phyloP scores from a whole-genome alignment of 2,113 vertebrate species.

The Galemys pyrenaicus region DNA sequence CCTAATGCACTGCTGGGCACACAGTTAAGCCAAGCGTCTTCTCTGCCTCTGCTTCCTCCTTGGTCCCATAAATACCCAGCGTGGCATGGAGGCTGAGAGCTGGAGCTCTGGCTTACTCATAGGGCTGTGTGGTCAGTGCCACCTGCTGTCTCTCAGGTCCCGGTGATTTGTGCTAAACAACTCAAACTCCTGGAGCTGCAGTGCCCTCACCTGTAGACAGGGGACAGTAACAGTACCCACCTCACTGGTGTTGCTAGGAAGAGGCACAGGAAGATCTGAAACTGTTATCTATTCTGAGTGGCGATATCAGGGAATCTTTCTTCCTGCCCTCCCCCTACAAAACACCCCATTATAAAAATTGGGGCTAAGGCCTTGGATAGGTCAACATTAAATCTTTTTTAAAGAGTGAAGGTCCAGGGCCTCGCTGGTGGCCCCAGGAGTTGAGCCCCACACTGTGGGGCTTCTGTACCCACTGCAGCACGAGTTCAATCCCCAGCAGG shows the following conservation, averaged over 20 bases:
- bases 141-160: not conserved
- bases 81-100: not conserved
- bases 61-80: not conserved
- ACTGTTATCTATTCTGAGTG: not conserved
- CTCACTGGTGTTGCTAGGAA: not conserved
- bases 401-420: not conserved
- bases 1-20: not conserved
- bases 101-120: not conserved
- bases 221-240: not conserved
- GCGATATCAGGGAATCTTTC: not conserved
- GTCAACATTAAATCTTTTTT: not conserved
- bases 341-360: not conserved
- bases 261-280: not conserved
- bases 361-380: not conserved
- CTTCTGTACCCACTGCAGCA: no score
- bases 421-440: no score
- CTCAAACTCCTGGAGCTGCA: not conserved
- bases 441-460: no score
- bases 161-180: not conserved
- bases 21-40: not conserved
- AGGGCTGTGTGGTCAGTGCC: not conserved
- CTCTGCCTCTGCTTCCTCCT: not conserved
- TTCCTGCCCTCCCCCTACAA: not conserved
- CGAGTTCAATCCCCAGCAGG: no score
- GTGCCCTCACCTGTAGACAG: not conserved